phyloP scores from a whole-genome alignment of 2,113 vertebrate species.

The Scalopus aquaticus region DNA sequence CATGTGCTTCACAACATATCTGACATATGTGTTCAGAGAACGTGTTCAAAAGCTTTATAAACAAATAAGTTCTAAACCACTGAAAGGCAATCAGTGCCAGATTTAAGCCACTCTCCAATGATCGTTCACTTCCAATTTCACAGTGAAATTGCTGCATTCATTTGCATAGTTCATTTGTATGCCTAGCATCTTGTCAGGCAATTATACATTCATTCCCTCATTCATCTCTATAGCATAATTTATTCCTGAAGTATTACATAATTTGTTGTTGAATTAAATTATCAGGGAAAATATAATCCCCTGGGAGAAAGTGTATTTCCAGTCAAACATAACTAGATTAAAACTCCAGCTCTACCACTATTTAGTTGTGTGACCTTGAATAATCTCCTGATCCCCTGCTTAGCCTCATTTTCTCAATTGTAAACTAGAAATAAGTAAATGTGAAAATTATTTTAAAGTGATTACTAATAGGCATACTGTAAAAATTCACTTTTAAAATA shows the following conservation, averaged over 20 bases:
- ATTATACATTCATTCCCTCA: slow-evolving; percentile 23
- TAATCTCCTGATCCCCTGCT: background rate
- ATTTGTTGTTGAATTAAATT: slow-evolving; percentile 32
- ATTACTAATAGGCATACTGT: background rate
- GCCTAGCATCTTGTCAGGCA: background rate
- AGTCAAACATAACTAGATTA: background rate
- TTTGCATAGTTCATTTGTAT: slow-evolving; percentile 14
- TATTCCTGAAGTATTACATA: background rate
- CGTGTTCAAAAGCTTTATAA: background rate
- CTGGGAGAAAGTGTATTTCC: background rate
- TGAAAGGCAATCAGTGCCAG: background rate
- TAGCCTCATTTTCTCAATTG: background rate
- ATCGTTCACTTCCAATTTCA: slow-evolving; percentile 36
- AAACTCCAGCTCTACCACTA: background rate
- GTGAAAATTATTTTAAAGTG: background rate
- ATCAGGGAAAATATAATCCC: slow-evolving; percentile 34
- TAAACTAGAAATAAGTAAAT: background rate
- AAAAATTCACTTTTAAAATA: background rate
- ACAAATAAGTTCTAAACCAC: background rate
- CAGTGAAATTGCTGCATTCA: slow-evolving; percentile 19
- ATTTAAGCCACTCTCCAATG: background rate
- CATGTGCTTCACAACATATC: background rate
- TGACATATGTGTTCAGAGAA: background rate
- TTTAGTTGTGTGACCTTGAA: background rate
- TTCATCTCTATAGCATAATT: background rate